Evolutionary conservation across 2,113 vertebrate species (phyloP).

Genomic region (Nerophis ophidion): DNA sequence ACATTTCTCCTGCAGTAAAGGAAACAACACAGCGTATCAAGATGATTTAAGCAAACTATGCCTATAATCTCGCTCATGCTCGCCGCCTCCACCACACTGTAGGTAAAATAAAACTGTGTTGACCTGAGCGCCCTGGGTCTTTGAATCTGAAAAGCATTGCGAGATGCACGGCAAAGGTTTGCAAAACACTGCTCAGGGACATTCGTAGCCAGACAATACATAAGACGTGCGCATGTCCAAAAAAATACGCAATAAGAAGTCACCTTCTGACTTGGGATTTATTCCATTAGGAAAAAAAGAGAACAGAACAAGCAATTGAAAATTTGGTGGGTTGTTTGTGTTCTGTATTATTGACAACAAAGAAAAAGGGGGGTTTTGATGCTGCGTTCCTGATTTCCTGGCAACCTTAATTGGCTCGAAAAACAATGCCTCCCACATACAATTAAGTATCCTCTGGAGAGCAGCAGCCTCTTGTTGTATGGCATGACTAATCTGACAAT

Average conservation of each 20-base stretch:
- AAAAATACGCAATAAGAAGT: not conserved
- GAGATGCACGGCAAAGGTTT: slow-evolving; percentile 20
- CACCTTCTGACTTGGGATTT: slow-evolving; percentile 9
- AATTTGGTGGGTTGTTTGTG: not conserved
- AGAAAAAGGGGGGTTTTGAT: slow-evolving; percentile 24
- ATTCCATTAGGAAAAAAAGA: slow-evolving; percentile 13
- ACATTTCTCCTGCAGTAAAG: not conserved
- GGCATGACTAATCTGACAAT: slow-evolving; percentile 65
- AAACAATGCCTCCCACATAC: slow-evolving; percentile 59
- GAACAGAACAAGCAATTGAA: slow-evolving; percentile 1
- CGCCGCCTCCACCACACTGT: slow-evolving; percentile 23
- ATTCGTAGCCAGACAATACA: slow-evolving; percentile 26
- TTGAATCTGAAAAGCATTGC: slow-evolving; percentile 12
- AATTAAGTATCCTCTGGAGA: slow-evolving; percentile 62
- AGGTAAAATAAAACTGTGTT: slow-evolving; percentile 25
- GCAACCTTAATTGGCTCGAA: slow-evolving; percentile 56
- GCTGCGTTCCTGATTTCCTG: slow-evolving; percentile 49
- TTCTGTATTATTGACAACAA: slow-evolving; percentile 1
- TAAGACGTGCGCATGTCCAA: not conserved
- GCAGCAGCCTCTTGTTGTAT: slow-evolving; percentile 45
- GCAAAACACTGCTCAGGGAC: slow-evolving; percentile 19
- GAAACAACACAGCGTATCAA: not conserved
- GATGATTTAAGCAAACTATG: slow-evolving; percentile 24
- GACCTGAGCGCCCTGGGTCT: slow-evolving; percentile 18
- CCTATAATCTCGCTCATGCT: slow-evolving; percentile 7